Percentiles rank a stretch among this genome's conserved stretches.
Conservation (phyloP, 2,113 vertebrate species). For the Phyllostomus discolor region DNA sequence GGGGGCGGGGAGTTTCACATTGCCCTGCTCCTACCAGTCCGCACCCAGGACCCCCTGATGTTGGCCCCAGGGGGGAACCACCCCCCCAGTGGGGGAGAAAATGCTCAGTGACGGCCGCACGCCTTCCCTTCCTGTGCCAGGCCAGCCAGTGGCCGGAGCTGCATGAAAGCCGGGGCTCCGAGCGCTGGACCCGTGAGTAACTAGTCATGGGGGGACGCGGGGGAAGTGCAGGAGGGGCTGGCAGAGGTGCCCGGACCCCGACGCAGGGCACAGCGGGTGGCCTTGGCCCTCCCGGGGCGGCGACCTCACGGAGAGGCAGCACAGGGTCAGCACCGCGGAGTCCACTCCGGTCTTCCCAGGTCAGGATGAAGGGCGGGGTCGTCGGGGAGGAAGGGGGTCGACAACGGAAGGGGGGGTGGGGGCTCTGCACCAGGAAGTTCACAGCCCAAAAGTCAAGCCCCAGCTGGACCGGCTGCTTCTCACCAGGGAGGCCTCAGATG, state of each 20-base stretch:
- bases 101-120: neutral
- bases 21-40: neutral
- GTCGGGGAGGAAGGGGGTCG: neutral
- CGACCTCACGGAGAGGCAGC: neutral
- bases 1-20: fast-evolving
- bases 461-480: neutral
- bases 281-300: no score
- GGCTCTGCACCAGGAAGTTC: neutral
- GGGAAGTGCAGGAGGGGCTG: neutral
- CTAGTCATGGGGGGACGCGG: fast-evolving
- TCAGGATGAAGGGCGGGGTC: fast-evolving
- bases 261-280: neutral
- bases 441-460: neutral
- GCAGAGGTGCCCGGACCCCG: neutral
- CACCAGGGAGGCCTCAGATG: constrained; percentile 17
- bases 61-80: neutral
- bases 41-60: neutral
- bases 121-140: neutral
- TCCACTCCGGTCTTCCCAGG: neutral
- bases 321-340: neutral
- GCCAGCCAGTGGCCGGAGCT: neutral
- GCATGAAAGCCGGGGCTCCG: neutral
- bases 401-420: fast-evolving
- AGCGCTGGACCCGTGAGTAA: neutral
- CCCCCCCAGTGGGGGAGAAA: neutral